phyloP scores from a whole-genome alignment of 2,888 invertebrate species.

The Lasioglossum malachurum region DNA sequence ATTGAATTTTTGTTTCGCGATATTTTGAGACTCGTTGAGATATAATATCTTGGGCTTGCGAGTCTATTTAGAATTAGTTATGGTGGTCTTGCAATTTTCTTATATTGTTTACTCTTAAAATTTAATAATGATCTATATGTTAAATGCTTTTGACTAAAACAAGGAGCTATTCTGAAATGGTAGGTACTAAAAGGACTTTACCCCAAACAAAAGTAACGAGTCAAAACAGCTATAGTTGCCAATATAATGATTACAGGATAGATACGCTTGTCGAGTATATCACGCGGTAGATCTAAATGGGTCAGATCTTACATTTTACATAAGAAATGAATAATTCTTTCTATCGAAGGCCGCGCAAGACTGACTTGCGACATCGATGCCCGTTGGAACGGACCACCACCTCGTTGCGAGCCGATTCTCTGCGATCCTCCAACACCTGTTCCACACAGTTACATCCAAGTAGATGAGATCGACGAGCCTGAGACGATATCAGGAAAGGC shows the following conservation, averaged over 20 bases:
- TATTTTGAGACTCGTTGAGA: not conserved
- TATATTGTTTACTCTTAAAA: not conserved
- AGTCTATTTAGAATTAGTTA: not conserved
- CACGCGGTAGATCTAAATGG: not conserved
- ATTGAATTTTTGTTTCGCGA: not conserved
- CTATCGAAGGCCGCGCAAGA: slow-evolving; percentile 88
- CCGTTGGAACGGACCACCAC: slow-evolving; percentile 97
- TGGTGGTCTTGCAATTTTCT: not conserved
- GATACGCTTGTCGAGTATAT: not conserved
- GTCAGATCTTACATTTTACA: not conserved
- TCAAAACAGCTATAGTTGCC: not conserved
- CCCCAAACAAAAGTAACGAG: not conserved
- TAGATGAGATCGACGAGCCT: slow-evolving; percentile 78
- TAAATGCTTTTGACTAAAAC: slow-evolving; percentile 5
- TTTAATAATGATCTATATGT: not conserved
- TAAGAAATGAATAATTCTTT: slow-evolving; percentile 17
- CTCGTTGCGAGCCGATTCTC: slow-evolving; percentile 89
- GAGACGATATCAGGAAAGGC: slow-evolving; percentile 61
- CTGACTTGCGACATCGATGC: slow-evolving; percentile 96
- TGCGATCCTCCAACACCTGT: slow-evolving; percentile 80
- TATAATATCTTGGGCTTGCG: not conserved
- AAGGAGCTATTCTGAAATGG: not conserved
- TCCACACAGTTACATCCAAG: slow-evolving; percentile 76
- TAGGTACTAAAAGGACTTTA: slow-evolving; percentile 4
- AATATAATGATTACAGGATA: not conserved